phyloP scores from a whole-genome alignment of 2,888 invertebrate species.

The Camptogramma bilineatum region DNA sequence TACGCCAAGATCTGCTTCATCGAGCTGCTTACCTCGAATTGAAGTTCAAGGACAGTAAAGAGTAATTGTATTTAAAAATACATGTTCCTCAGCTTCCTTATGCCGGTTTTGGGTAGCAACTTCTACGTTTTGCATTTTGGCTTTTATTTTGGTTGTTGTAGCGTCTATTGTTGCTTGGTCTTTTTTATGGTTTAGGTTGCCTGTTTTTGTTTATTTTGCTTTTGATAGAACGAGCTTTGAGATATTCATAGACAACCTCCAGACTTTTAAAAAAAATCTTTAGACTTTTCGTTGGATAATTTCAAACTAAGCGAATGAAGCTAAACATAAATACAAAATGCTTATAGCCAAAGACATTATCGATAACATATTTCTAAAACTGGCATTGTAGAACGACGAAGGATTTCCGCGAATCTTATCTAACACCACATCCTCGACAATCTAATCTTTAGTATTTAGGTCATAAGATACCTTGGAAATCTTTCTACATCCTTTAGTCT shows the following conservation, averaged over 20 bases:
- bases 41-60: constrained; percentile 77
- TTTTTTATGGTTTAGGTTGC: constrained; percentile 6
- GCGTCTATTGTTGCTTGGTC: constrained; percentile 12
- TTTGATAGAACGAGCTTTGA: not conserved
- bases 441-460: constrained; percentile 40
- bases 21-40: constrained; percentile 64
- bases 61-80: constrained; percentile 68
- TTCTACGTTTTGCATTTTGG: constrained; percentile 25
- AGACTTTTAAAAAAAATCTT: not conserved
- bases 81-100: constrained; percentile 69
- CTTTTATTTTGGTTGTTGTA: constrained; percentile 17
- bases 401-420: constrained; percentile 42
- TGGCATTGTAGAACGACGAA: constrained; percentile 25
- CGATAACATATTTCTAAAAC: constrained; percentile 24
- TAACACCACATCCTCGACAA: constrained; percentile 32
- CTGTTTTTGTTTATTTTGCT: constrained; percentile 9
- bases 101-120: constrained; percentile 50
- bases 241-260: not conserved
- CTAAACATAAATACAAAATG: not conserved
- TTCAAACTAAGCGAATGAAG: not conserved
- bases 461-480: constrained; percentile 35
- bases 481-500: constrained; percentile 23
- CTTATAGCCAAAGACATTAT: not conserved
- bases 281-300: not conserved
- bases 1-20: constrained; percentile 35